Evolutionary conservation across 2,888 invertebrate species (phyloP).

Genomic region (Ellobium chinense): DNA sequence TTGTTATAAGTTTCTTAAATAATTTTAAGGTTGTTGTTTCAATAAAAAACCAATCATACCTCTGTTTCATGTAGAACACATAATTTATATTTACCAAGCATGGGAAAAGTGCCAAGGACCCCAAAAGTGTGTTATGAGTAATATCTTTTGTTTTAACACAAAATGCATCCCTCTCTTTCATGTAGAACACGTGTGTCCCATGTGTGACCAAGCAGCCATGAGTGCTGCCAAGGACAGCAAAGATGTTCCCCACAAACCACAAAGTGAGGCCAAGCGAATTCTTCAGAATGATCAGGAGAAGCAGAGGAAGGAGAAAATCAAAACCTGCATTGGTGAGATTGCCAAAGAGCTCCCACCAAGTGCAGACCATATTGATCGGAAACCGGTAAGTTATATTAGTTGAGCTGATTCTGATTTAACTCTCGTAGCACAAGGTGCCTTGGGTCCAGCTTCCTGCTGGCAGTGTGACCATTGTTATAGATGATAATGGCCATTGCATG

Average conservation of each 20-base stretch:
- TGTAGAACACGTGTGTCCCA: background rate
- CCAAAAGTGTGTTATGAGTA: background rate
- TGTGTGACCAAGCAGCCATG: conserved; percentile 19
- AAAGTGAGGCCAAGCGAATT: conserved; percentile 38
- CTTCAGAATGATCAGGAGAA: conserved; percentile 47
- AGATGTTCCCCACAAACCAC: conserved; percentile 39
- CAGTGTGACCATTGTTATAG: too few relatives aligned
- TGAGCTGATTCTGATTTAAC: too few relatives aligned
- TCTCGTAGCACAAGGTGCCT: too few relatives aligned
- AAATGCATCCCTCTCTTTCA: background rate
- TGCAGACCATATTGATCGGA: conserved; percentile 44
- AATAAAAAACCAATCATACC: too few relatives aligned
- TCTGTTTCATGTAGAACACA: too few relatives aligned
- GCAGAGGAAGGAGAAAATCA: conserved; percentile 47
- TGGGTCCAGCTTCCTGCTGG: too few relatives aligned
- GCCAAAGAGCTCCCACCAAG: conserved; percentile 46
- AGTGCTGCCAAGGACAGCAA: conserved; percentile 36
- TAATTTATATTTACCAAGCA: background rate
- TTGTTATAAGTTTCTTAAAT: too few relatives aligned
- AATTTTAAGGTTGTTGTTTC: too few relatives aligned
- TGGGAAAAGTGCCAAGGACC: background rate
- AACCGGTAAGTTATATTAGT: conserved; percentile 35
- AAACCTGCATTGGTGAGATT: conserved; percentile 46
- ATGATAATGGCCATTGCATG: too few relatives aligned
- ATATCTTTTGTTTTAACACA: background rate